Base-by-base conservation (phyloP, 2,888 invertebrate genomes). In the Drosophila greeni region DNA sequence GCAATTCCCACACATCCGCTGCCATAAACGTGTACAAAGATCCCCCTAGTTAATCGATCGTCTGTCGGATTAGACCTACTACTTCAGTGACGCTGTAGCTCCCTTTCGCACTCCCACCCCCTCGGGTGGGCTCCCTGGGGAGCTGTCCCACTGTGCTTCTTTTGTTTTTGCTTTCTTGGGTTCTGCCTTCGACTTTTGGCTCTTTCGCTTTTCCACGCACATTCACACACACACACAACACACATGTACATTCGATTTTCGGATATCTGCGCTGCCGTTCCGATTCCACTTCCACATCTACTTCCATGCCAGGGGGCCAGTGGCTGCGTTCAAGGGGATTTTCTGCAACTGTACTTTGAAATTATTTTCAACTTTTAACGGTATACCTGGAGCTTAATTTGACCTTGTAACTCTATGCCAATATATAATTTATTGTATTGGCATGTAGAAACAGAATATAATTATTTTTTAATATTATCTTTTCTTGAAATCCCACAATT, bases 251-350 rank as follows among this genome's bases (percentile, higher is more conserved):
- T 34, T 42, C 18, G 24, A 59, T 48, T 62, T 62, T 65, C 24
- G 62, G 62, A 62, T 65, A 62, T 54, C 40, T 48, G n/a, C 34
- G 26, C 12, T 40, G 48, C 59, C 42, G 60, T 62, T 60, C 43
- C 65, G 23, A 55, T 65, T 62, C 65, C 64, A 62, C 37, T 54
- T 64, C 48, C 53, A 47, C 61, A n/a, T 40, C 37, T 37, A 56
- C 43, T 45, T 54, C 51, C 58, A 61, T 34, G n/a, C 14, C 9
- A 18, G 29, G 12, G 3, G 16, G 26, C 11, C 62, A 65, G 40
- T 16, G 54, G 29, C 62, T 20, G 16, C 37, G 12, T 1, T 9
- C 16, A 29, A 3, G 64, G 64, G 61, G 14, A 1, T 3, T 7
- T 6, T 16, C 5, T 1, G 34, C 9, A 3, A 29, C 9, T 29